These are phyloP conservation scores for Neoascia interrupta DNA, from an alignment of 2,888 invertebrate species.

Conservation along the genomic window DNA sequence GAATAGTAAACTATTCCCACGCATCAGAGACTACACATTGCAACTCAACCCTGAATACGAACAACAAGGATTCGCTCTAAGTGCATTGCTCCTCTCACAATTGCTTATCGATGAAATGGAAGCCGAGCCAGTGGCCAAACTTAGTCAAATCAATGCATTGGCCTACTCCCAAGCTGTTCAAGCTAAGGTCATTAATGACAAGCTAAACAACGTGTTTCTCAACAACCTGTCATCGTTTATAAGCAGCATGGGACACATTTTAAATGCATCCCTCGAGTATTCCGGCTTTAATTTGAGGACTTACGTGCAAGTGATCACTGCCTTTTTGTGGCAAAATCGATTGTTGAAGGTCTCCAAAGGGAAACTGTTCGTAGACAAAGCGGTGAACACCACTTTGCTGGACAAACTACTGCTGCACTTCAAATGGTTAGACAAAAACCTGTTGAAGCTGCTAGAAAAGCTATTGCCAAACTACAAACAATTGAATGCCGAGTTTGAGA, in stretches of 20 bases:
- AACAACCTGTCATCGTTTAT: slow-evolving; percentile 73
- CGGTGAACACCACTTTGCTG: slow-evolving; percentile 81
- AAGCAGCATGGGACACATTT: slow-evolving; percentile 59
- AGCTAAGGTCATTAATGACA: slow-evolving; percentile 72
- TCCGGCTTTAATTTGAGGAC: slow-evolving; percentile 71
- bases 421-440: slow-evolving; percentile 87
- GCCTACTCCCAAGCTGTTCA: slow-evolving; percentile 77
- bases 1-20: slow-evolving; percentile 76
- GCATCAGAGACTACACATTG: slow-evolving; percentile 76
- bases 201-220: slow-evolving; percentile 75
- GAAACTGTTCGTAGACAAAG: slow-evolving; percentile 74
- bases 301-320: slow-evolving; percentile 73
- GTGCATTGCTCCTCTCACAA: slow-evolving; percentile 73
- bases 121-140: slow-evolving; percentile 60
- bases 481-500: slow-evolving; percentile 66
- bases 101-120: slow-evolving; percentile 72
- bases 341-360: slow-evolving; percentile 73
- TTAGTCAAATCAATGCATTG: slow-evolving; percentile 73
- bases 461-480: slow-evolving; percentile 64
- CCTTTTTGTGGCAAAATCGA: slow-evolving; percentile 77
- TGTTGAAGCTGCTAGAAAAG: slow-evolving; percentile 76
- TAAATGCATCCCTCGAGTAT: slow-evolving; percentile 71
- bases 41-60: slow-evolving; percentile 27
- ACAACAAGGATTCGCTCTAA: slow-evolving; percentile 70
- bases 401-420: slow-evolving; percentile 85